Base-by-base conservation (phyloP, 2,888 invertebrate species). In the Ligdia adustata region DNA sequence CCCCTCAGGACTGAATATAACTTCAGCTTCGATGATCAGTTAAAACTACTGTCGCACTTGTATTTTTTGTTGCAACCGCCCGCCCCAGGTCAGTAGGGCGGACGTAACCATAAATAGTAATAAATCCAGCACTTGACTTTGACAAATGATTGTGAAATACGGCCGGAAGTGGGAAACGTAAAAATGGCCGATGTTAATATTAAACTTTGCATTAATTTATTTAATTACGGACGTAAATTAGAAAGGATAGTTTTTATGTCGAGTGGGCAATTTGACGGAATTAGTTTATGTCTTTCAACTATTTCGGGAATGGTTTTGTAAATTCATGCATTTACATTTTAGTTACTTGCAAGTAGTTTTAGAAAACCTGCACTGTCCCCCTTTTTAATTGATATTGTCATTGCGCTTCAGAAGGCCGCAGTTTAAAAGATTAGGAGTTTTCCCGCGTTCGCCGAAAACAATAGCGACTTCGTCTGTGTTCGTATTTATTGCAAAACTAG, bases 91-190 rank as follows among this genome's bases (percentile, higher is more conserved):
- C 72, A 78, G 66, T 75, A 60, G 79, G 75, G 56, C 70, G 66
- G 46, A 38, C 60, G 61, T 22, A 48, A 65, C 69, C 72, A 75
- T 75, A 78, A 77, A 77, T 64, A 67, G 69, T 72, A 75, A 79
- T 79, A 78, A 79, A 79, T 79, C 72, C 67, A 61, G 44, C 66
- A 58, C 72, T 72, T 69, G 79, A 79, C 79, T 76, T 72, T 77
- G 78, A 79, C 73, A 78, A 79, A 79, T 75, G 76, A 69, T 72
- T 65, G 69, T 62, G 63, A 64, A 72, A 47, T 46, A 52, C 44
- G 49, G 55, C 57, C n/a, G 55, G 44, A 60, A 67, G 57, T 55
- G 35, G 54, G 41, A 57, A 59, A 59, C 52, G 54, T 54, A 58
- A 59, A 58, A 55, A 55, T 54, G 49, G 43, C 45, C 48, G 45